Base-by-base conservation (phyloP, 2,888 invertebrate genomes). In the Pimpla rufipes region DNA sequence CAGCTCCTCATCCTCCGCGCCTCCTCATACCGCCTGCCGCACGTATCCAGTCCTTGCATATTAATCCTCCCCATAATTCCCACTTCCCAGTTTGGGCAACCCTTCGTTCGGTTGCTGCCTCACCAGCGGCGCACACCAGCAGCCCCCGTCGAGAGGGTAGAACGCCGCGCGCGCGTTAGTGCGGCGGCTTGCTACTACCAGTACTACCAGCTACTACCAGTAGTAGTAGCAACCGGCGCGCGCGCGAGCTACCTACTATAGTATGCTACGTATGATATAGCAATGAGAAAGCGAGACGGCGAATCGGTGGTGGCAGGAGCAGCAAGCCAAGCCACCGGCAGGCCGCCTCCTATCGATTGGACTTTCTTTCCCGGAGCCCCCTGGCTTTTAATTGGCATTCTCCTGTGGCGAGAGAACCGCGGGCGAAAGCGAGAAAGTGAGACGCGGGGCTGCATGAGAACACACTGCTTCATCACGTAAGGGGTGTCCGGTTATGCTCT, bases 31-130 rank as follows among this genome's bases (percentile, higher is more conserved):
- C 66, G 40, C 74, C 50, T 74, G 88, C 91, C 90, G 90, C 91
- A 92, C 93, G 93, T 93, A 93, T 93, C 93, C 93, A 93, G 92
- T 93, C 93, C 93, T 93, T 93, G 93, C 93, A 93, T 93, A 93
- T 93, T 93, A 93, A 93, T 93, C 93, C 93, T 92, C 90, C 92
- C 93, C 93, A 93, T 93, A 93, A 93, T 93, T 93, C 92, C 93
- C 93, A 93, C 93, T 92, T 93, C 92, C 91, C 92, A 93, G 92
- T 93, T 93, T 93, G 91, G 93, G 93, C 92, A 93, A 93, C 93
- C 93, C 93, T 93, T 92, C 92, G 90, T 88, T 89, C 89, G 89
- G 88, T 88, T 89, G 88, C 88, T 89, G 88, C 88, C 89, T 88
- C 90, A 86, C 88, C 84, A 59, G 73, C 67, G n/a, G 29, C 29